phyloP scores from a whole-genome alignment of 1,140 invertebrate species.

The Manduca sexta region DNA sequence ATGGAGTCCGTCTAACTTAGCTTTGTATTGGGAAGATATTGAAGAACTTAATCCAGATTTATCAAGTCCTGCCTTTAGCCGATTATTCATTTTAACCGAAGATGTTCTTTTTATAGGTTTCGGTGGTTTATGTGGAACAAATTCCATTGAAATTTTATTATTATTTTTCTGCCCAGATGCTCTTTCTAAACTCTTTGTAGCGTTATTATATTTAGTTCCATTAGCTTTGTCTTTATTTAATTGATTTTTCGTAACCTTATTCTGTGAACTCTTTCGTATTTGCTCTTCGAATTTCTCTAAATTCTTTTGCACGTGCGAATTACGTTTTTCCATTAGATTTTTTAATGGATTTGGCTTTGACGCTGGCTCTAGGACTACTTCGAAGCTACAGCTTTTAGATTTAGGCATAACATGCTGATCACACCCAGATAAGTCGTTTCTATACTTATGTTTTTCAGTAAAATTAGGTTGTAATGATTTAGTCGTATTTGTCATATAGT shows the following conservation, averaged over 20 bases:
- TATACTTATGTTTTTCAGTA: constrained; percentile 63
- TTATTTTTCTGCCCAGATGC: constrained; percentile 72
- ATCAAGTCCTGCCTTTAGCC: constrained; percentile 58
- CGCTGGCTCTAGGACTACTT: constrained; percentile 67
- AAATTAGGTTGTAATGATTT: constrained; percentile 66
- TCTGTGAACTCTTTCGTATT: constrained; percentile 67
- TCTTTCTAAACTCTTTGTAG: constrained; percentile 72
- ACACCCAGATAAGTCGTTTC: constrained; percentile 61
- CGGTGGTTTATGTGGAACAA: constrained; percentile 76
- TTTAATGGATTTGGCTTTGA: constrained; percentile 64
- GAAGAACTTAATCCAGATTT: constrained; percentile 60
- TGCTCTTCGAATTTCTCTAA: constrained; percentile 71
- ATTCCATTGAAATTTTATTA: constrained; percentile 73
- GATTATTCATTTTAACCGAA: constrained; percentile 66
- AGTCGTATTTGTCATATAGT: constrained; percentile 71
- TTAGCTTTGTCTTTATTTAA: constrained; percentile 67
- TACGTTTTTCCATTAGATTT: constrained; percentile 64
- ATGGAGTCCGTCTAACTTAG: constrained; percentile 68
- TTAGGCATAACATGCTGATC: constrained; percentile 63
- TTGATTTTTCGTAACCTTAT: constrained; percentile 69
- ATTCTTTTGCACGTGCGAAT: constrained; percentile 71
- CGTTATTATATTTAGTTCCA: constrained; percentile 56
- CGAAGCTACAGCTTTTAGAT: constrained; percentile 71
- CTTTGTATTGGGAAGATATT: constrained; percentile 68
- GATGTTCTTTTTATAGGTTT: constrained; percentile 70